These are phyloP conservation scores for Lithobates pipiens DNA, from an alignment of 2,797 vertebrate species.

Conservation along the genomic window DNA sequence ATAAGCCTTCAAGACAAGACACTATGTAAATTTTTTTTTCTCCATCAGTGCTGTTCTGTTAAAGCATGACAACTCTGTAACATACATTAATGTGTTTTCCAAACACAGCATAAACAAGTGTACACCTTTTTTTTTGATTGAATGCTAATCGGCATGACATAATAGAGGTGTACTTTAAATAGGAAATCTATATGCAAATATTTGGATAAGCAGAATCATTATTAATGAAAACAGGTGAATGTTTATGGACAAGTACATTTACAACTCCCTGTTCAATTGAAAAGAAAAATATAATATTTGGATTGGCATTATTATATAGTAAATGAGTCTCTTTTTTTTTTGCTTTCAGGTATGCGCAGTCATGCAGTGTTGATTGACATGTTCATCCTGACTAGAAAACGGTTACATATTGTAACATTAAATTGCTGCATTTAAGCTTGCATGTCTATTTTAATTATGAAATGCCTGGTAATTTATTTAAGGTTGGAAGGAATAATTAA, in stretches of 20 bases:
- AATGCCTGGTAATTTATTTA: background rate
- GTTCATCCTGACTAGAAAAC: background rate
- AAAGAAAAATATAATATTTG: no score
- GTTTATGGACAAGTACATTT: background rate
- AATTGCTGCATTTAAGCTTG: background rate
- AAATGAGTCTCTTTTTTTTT: background rate
- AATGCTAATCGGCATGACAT: background rate
- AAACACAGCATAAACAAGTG: conserved; percentile 41
- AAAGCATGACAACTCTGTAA: conserved; percentile 28
- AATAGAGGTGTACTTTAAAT: conserved; percentile 24
- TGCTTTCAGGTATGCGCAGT: background rate
- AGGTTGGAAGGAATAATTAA: background rate
- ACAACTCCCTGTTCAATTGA: background rate
- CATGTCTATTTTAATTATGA: background rate
- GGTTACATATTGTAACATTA: background rate
- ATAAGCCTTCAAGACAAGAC: conserved; percentile 7
- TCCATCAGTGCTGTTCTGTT: conserved; percentile 7
- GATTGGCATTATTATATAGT: background rate
- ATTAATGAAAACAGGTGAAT: background rate
- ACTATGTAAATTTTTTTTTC: conserved; percentile 31
- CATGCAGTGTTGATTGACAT: background rate
- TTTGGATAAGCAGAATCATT: background rate
- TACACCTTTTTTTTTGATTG: background rate
- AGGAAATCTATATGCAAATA: background rate
- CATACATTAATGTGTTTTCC: conserved; percentile 52